These are phyloP conservation scores for Copidosoma aretas DNA, from an alignment of 2,888 invertebrate genomes.

Conservation along the genomic window DNA sequence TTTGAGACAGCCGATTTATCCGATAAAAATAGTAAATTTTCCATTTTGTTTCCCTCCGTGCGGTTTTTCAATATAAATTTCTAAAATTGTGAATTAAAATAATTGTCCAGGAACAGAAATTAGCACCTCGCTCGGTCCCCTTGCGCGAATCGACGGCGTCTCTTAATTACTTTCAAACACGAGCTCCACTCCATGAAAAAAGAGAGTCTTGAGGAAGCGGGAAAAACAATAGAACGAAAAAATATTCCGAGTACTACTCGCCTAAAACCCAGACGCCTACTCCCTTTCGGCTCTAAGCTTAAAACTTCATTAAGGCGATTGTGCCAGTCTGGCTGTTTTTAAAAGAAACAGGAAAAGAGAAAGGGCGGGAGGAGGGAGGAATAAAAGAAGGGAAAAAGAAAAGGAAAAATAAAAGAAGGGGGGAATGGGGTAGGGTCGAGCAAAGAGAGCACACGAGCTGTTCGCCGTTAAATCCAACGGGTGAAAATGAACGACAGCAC, in stretches of 20 bases:
- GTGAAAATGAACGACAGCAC: slow-evolving; percentile 13
- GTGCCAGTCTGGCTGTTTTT: background rate
- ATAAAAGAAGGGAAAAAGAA: slow-evolving; percentile 2
- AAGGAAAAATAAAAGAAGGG: background rate
- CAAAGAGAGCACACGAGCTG: background rate
- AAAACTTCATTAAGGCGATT: slow-evolving; percentile 19
- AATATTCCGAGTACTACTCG: background rate
- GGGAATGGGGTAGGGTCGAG: too few relatives aligned
- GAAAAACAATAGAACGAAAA: background rate
- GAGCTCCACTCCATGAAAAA: background rate
- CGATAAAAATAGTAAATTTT: too few relatives aligned
- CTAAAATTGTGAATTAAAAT: too few relatives aligned
- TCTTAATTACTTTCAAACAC: background rate
- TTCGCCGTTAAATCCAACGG: slow-evolving; percentile 20
- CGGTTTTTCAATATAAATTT: too few relatives aligned
- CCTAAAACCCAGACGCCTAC: background rate
- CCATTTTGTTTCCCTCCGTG: too few relatives aligned
- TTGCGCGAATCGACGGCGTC: too few relatives aligned
- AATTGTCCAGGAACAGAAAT: too few relatives aligned
- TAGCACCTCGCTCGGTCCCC: too few relatives aligned
- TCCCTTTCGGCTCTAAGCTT: background rate
- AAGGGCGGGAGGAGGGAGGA: background rate
- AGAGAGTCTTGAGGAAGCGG: background rate
- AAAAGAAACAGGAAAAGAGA: background rate
- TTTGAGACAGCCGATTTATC: too few relatives aligned